Evolutionary conservation across 2,888 invertebrate genomes (phyloP).

Genomic region (Helicoverpa assulta): DNA sequence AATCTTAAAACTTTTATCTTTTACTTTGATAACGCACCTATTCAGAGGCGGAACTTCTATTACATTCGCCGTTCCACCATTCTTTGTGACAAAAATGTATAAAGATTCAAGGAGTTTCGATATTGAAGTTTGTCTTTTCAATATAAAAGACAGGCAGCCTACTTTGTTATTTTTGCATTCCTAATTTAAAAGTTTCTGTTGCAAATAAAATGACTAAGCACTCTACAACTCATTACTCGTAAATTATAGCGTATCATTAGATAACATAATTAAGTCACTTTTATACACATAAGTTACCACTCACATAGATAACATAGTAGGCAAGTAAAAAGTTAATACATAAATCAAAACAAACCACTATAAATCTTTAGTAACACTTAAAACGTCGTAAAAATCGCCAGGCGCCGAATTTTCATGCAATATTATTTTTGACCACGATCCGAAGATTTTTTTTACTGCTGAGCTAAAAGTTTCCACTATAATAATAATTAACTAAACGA

Average conservation of each 20-base stretch:
- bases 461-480: conserved; percentile 63
- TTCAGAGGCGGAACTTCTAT: conserved; percentile 74
- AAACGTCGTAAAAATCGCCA: conserved; percentile 37
- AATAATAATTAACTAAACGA: conserved; percentile 72
- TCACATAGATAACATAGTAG: conserved; percentile 18
- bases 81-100: conserved; percentile 62
- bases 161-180: conserved; percentile 21
- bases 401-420: conserved; percentile 27
- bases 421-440: conserved; percentile 31
- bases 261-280: conserved; percentile 19
- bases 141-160: conserved; percentile 44
- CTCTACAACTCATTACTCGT: not conserved
- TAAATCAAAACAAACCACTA: conserved; percentile 30
- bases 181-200: conserved; percentile 24
- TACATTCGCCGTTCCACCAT: conserved; percentile 62
- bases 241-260: conserved; percentile 25
- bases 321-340: conserved; percentile 14
- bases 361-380: conserved; percentile 15
- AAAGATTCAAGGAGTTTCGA: conserved; percentile 58
- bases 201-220: not conserved
- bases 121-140: conserved; percentile 49
- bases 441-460: conserved; percentile 56
- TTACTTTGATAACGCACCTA: conserved; percentile 80
- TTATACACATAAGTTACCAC: conserved; percentile 2
- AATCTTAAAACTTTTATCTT: conserved; percentile 86